Conservation (phyloP, 2,888 invertebrate genomes). For the Allolobophora icterica region DNA sequence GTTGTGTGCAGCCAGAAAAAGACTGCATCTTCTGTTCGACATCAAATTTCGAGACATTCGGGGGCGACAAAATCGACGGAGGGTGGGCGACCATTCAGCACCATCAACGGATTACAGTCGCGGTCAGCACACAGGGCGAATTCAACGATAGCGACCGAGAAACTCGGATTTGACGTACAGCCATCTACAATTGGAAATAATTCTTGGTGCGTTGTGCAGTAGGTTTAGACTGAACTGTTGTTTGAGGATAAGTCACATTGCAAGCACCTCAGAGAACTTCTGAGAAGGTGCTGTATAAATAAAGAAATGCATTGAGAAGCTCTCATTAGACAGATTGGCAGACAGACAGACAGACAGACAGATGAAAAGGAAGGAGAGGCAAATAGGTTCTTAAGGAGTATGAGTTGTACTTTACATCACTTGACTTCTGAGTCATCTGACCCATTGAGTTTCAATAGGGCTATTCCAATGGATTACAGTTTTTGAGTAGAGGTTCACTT, state of each 20-base stretch:
- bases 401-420: too few species aligned
- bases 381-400: too few species aligned
- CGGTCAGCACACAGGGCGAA: neutral
- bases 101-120: neutral
- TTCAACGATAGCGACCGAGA: neutral
- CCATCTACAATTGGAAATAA: constrained; percentile 17
- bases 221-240: neutral
- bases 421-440: too few species aligned
- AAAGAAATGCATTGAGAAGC: too few species aligned
- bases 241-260: neutral
- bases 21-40: constrained; percentile 13
- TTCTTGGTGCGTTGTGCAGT: neutral
- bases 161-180: neutral
- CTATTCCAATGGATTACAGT: too few species aligned
- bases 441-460: too few species aligned
- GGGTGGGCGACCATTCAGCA: constrained; percentile 2
- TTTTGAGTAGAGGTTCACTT: too few species aligned
- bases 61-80: neutral
- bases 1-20: neutral
- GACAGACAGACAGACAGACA: too few species aligned
- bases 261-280: too few species aligned
- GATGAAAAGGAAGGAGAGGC: too few species aligned
- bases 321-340: too few species aligned
- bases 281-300: too few species aligned
- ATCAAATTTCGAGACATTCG: constrained; percentile 25